phyloP scores from a whole-genome alignment of 2,113 vertebrate species.

The Excalfactoria chinensis region DNA sequence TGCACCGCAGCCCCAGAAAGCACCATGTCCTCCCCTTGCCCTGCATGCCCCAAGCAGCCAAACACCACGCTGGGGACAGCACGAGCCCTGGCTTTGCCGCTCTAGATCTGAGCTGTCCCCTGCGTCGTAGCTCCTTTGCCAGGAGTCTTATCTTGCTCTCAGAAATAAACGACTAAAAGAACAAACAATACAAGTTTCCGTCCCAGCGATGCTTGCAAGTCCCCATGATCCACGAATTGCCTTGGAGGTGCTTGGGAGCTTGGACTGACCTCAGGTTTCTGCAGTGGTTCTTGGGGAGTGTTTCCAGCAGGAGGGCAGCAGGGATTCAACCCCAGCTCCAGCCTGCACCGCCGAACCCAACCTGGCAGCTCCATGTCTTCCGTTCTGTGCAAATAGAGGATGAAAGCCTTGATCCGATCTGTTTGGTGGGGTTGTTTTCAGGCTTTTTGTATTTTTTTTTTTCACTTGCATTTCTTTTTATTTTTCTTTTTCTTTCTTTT shows the following conservation, averaged over 20 bases:
- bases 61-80: background rate
- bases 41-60: background rate
- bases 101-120: background rate
- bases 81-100: conserved; percentile 33
- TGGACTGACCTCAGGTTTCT: background rate
- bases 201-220: background rate
- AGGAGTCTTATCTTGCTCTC: background rate
- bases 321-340: background rate
- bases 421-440: background rate
- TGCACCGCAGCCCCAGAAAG: background rate
- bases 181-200: background rate
- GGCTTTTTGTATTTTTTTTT: background rate
- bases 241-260: background rate
- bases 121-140: background rate
- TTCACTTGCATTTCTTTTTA: background rate
- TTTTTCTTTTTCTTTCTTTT: background rate
- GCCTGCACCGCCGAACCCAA: accelerated
- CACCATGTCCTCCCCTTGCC: background rate
- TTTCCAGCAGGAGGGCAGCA: background rate
- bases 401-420: background rate
- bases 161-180: background rate
- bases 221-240: background rate
- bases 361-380: background rate
- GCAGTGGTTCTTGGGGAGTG: background rate
- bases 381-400: conserved; percentile 14